Evolutionary conservation across 2,888 invertebrate species (phyloP), one percentile per base, ranked within the genome.

Genomic region (Diploptera punctata): DNA sequence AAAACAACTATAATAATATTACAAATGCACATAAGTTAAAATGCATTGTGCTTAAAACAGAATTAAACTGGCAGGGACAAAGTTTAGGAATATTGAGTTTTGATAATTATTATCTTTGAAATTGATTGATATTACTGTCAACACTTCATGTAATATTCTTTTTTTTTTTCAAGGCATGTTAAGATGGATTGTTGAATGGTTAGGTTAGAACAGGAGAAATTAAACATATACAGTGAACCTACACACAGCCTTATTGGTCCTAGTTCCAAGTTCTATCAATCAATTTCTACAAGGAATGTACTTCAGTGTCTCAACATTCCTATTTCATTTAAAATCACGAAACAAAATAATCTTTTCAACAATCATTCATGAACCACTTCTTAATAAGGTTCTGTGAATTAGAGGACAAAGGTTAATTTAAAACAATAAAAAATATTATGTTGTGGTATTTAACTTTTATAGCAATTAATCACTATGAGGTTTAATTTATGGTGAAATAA

Each of bases 371-470:
- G 57, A 57, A 57, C 57, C 29, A 57, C 1, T 0, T 57, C 16
- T 16, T 29, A 57, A 57, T 24, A 57, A 29, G 29, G 57, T 29
- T 44, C n/a, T 65, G 65, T 65, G 65, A 65, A 18, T 62, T 47
- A 19, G 24, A 24, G 26, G 65, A 21, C 18, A 4, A 47, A 65
- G 26, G 65, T n/a, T 47, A 18, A 47, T 65, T 65, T 26, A 65
- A 65, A 65, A 21, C 21, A 65, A 47, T 38, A 62, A 43, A 24
- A 62, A 62, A 62, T 38, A 38, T n/a, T n/a, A n/a, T n/a, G n/a
- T n/a, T n/a, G n/a, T n/a, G n/a, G n/a, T n/a, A n/a, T n/a, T n/a
- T n/a, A n/a, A n/a, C n/a, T n/a, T n/a, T n/a, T n/a, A n/a, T n/a
- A n/a, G n/a, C n/a, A n/a, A n/a, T n/a, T n/a, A n/a, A n/a, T n/a